Base-by-base conservation (phyloP, 2,113 vertebrate genomes). In the Alligator sinensis region DNA sequence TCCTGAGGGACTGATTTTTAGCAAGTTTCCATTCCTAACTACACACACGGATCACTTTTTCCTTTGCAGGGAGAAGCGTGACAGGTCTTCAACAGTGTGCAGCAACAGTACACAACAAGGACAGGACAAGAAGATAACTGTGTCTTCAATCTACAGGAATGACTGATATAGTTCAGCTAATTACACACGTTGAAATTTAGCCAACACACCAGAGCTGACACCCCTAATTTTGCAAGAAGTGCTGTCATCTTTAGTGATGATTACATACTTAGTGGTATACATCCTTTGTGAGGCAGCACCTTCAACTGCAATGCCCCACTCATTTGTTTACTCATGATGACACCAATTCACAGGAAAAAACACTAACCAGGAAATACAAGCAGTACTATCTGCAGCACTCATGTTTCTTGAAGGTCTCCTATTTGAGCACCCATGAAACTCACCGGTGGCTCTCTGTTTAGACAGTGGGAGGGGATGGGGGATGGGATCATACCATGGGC, bases 111-210 rank as follows among this genome's bases (percentile, higher is more conserved):
- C 47, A 47, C 47, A 47, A 47, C 47, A 47, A 47, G 47, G 47
- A 47, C 47, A 96, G 93, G 87, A 89, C 93, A 80, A 95, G 91
- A 96, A 96, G 93, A 93, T 82, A 94, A 89, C 93, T 96, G 93
- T 96, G 94, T 91, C 86, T 97, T 96, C 94, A 84, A 92, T 89
- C 89, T 92, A 62, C 72, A 79, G 76, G 76, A 66, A 95, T 95
- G 83, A 91, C 86, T 96, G 91, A 79, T 82, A 91, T 94, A 88
- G 94, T 47, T 92, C 90, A 95, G 95, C 86, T 86, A 94, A 90
- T 91, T 94, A 92, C 27, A 62, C 75, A 84, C 86, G 47, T 8
- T 47, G 47, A 47, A 47, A 47, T 93, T 96, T 88, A 86, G 86
- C 92, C 94, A 97, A 86, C 80, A 77, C 94, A 90, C 86, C 82